Evolutionary conservation across 2,888 invertebrate genomes (phyloP).

Genomic region (Pandemis corylana): DNA sequence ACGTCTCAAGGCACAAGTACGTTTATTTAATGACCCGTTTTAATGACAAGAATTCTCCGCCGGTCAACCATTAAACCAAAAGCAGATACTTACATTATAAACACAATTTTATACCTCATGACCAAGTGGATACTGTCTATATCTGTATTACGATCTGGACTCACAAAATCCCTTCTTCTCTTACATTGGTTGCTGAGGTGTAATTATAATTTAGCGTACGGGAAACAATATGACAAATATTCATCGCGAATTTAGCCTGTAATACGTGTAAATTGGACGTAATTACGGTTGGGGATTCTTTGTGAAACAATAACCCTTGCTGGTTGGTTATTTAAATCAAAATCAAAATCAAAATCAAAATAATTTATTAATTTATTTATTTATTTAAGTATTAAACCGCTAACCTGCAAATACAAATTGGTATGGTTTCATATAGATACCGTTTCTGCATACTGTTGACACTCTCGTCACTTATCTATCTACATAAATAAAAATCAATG

Average conservation of each 20-base stretch:
- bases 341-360: too few relatives aligned
- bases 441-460: too few relatives aligned
- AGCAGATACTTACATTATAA: neutral
- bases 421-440: too few relatives aligned
- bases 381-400: neutral
- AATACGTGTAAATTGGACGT: slow-evolving; percentile 22
- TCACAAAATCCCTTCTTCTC: neutral
- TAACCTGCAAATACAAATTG: too few relatives aligned
- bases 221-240: slow-evolving; percentile 30
- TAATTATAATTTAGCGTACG: slow-evolving; percentile 29
- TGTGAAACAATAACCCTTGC: slow-evolving; percentile 17
- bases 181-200: neutral
- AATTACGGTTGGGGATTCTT: slow-evolving; percentile 27
- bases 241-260: slow-evolving; percentile 25
- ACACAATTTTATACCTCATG: neutral
- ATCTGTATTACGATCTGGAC: neutral
- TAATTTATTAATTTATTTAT: too few relatives aligned
- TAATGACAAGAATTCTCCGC: slow-evolving; percentile 44
- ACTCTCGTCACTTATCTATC: too few relatives aligned
- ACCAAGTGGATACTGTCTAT: neutral
- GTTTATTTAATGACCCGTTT: slow-evolving; percentile 14
- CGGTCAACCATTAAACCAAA: slow-evolving; percentile 42
- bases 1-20: slow-evolving; percentile 14
- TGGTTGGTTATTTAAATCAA: neutral
- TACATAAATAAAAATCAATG: too few relatives aligned